phyloP scores from a whole-genome alignment of 2,797 vertebrate genomes.

The Pangasius macronema region DNA sequence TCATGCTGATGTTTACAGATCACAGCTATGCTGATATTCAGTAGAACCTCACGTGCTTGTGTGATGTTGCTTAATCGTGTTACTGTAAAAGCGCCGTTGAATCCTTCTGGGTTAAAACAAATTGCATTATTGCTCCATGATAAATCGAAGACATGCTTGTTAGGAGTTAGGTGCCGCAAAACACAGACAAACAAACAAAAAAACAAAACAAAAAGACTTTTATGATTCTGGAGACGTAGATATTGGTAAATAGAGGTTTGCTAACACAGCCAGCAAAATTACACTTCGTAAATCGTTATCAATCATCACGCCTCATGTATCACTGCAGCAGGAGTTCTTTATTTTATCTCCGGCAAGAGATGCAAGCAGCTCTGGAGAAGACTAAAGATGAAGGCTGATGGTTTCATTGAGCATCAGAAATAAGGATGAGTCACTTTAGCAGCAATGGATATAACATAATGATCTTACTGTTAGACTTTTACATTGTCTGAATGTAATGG shows the following conservation, averaged over 20 bases:
- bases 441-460: not conserved
- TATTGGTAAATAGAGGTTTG: not conserved
- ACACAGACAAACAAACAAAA: not conserved
- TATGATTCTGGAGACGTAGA: not conserved
- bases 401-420: conserved; percentile 1
- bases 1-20: not conserved
- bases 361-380: not conserved
- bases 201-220: not conserved
- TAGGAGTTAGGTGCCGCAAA: not conserved
- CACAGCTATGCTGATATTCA: not conserved
- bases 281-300: conserved; percentile 1
- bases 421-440: not conserved
- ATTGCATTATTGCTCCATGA: not conserved
- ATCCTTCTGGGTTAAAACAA: not conserved
- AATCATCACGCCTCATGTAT: not conserved
- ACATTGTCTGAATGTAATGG: not conserved
- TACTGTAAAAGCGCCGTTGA: not conserved
- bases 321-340: conserved; percentile 6
- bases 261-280: conserved; percentile 7
- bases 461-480: not conserved
- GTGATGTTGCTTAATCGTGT: not conserved
- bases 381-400: not conserved
- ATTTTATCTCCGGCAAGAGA: conserved; percentile 8
- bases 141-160: conserved; percentile 1
- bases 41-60: not conserved